Percentiles rank a stretch among this genome's conserved stretches.
These are phyloP conservation scores for Dermochelys coriacea DNA, from an alignment of 2,797 vertebrate species.

Conservation along the genomic window DNA sequence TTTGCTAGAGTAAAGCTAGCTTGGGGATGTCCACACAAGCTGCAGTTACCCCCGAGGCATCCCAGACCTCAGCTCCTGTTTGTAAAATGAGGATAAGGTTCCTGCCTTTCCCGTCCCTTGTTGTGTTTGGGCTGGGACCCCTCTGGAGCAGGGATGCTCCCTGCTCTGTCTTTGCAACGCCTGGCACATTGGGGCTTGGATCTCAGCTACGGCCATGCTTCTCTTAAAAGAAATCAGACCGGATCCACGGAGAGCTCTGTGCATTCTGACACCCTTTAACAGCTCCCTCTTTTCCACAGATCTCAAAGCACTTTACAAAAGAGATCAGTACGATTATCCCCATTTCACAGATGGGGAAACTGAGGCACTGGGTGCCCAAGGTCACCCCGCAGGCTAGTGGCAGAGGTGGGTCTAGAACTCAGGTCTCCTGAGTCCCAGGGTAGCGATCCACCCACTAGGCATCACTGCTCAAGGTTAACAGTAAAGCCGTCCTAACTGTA, in stretches of 20 bases:
- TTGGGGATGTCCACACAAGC: neutral
- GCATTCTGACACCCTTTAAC: too few species aligned
- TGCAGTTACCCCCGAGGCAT: too few species aligned
- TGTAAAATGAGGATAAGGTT: neutral
- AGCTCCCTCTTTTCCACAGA: neutral
- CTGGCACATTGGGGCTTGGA: neutral
- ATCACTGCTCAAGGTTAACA: neutral
- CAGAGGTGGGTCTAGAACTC: neutral
- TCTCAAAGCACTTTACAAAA: neutral
- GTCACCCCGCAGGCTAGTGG: neutral
- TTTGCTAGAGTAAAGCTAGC: neutral
- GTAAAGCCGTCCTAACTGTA: neutral
- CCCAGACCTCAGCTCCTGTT: neutral
- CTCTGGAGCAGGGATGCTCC: neutral
- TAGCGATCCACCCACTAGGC: neutral
- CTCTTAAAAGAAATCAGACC: neutral
- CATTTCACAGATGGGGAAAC: neutral
- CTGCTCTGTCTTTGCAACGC: neutral
- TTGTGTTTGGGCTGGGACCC: too few species aligned
- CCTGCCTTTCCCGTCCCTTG: too few species aligned
- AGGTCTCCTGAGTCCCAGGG: neutral
- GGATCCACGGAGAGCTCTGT: neutral
- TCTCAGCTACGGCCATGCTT: neutral
- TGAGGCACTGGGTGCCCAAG: neutral
- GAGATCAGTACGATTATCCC: neutral